Evolutionary conservation across 2,888 invertebrate genomes (phyloP).

Genomic region (Euplagia quadripunctaria): DNA sequence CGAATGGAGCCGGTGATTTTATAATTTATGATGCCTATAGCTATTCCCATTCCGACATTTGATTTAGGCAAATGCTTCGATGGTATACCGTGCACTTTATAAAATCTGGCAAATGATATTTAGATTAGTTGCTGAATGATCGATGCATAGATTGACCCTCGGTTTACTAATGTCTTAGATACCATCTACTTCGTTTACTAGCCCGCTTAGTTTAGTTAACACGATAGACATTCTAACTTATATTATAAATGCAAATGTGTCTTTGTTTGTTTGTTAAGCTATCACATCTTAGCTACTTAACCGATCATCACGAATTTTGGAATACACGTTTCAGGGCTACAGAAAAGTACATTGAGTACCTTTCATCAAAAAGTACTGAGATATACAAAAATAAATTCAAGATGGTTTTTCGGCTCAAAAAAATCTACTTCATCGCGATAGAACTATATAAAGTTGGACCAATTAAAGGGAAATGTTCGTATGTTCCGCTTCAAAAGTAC

Average conservation of each 20-base stretch:
- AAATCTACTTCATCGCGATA: too few species aligned
- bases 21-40: conserved; percentile 6
- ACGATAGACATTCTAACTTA: not conserved
- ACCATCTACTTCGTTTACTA: too few species aligned
- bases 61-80: not conserved
- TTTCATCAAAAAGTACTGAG: too few species aligned
- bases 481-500: not conserved
- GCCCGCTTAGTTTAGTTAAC: too few species aligned
- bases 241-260: not conserved
- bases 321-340: too few species aligned
- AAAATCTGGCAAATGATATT: not conserved
- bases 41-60: conserved; percentile 6
- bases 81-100: not conserved
- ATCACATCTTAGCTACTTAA: not conserved
- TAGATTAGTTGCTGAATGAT: not conserved
- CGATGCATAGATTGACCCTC: not conserved
- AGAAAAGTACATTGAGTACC: too few species aligned
- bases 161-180: not conserved
- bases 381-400: not conserved
- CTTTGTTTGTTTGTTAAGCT: not conserved
- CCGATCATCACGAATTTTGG: too few species aligned
- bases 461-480: not conserved
- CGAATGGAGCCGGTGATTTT: conserved; percentile 2
- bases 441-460: not conserved
- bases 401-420: not conserved